Conservation (phyloP, 2,888 invertebrate genomes). For the Adineta ricciae region DNA sequence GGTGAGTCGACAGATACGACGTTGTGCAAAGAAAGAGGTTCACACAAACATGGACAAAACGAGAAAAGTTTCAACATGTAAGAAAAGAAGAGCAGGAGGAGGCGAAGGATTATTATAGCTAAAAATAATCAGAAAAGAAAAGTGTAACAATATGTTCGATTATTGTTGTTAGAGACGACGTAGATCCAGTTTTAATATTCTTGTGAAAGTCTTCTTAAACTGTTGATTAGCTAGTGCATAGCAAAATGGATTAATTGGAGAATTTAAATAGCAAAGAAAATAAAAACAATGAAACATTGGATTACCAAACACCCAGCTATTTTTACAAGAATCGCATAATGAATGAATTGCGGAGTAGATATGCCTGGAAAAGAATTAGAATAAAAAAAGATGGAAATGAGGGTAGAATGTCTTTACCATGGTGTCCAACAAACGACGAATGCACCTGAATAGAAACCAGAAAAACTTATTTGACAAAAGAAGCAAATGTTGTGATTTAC, state of each 20-base stretch:
- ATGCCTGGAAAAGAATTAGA: background rate
- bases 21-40: background rate
- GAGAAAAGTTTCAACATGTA: background rate
- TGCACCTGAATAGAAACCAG: background rate
- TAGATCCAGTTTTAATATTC: constrained; percentile 84
- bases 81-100: background rate
- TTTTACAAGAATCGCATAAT: background rate
- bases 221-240: constrained; percentile 97
- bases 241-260: constrained; percentile 96
- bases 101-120: background rate
- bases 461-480: background rate
- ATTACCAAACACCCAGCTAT: background rate
- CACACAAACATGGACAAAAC: background rate
- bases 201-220: constrained; percentile 93
- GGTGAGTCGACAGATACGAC: background rate
- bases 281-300: constrained; percentile 20
- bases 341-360: background rate
- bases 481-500: constrained; percentile 77
- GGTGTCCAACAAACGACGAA: constrained; percentile 83
- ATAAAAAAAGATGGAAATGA: too few relatives aligned
- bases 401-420: constrained; percentile 60
- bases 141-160: background rate
- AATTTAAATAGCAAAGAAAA: constrained; percentile 78
- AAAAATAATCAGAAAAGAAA: background rate
- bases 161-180: constrained; percentile 59